A percentile compares a stretch with the other conserved stretches of the same genome.
Evolutionary conservation across 1,140 invertebrate species (phyloP).

Genomic region (Bombus sylvicola): DNA sequence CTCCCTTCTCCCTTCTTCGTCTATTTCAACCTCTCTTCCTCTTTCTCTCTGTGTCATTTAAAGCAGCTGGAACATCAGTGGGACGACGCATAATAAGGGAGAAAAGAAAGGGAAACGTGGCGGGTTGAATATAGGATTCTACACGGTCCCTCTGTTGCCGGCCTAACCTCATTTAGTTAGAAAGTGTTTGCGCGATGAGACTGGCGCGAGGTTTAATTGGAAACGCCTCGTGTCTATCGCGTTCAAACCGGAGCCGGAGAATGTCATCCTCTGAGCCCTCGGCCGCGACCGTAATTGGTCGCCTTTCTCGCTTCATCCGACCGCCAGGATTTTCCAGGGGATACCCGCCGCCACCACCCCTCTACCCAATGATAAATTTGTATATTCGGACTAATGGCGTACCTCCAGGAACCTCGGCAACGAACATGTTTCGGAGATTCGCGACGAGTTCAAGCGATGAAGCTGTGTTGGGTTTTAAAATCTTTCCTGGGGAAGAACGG

Average conservation of each 20-base stretch:
- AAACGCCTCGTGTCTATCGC: constrained; percentile 75
- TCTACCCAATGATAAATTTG: constrained; percentile 35
- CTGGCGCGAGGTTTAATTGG: constrained; percentile 77
- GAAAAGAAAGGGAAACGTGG: constrained; percentile 29
- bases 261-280: constrained; percentile 59
- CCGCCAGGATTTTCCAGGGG: constrained; percentile 32
- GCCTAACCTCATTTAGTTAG: constrained; percentile 69
- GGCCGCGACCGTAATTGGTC: constrained; percentile 52
- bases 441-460: not conserved
- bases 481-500: not conserved
- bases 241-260: constrained; percentile 51
- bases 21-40: not conserved
- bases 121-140: constrained; percentile 42
- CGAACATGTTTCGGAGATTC: not conserved
- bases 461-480: not conserved
- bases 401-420: not conserved
- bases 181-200: constrained; percentile 60
- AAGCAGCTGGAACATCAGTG: constrained; percentile 35
- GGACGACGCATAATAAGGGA: constrained; percentile 39
- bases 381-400: constrained; percentile 39
- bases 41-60: constrained; percentile 18
- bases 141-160: constrained; percentile 33
- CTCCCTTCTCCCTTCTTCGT: not conserved
- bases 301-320: constrained; percentile 51
- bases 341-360: not conserved